phyloP scores from a whole-genome alignment of 2,797 vertebrate species.

The Argya squamiceps region DNA sequence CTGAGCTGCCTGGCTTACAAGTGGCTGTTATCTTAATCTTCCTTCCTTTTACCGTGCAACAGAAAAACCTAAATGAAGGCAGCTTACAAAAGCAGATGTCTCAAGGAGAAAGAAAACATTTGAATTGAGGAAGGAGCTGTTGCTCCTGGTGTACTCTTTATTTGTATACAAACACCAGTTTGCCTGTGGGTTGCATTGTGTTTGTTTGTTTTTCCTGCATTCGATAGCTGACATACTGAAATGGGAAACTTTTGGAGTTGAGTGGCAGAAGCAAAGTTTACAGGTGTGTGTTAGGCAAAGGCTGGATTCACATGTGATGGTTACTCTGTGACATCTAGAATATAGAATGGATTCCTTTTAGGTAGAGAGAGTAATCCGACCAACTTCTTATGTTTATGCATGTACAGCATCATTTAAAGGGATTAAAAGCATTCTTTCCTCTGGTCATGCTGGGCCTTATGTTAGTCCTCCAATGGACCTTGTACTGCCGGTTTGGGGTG shows the following conservation, averaged over 20 bases:
- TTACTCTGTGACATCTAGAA: background rate
- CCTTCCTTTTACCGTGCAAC: background rate
- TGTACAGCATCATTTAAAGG: background rate
- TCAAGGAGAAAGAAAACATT: background rate
- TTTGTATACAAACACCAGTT: background rate
- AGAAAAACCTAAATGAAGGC: background rate
- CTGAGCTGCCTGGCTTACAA: background rate
- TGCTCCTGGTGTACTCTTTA: background rate
- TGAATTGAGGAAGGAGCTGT: background rate
- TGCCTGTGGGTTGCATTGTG: background rate
- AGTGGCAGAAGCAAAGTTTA: background rate
- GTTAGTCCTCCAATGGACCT: background rate
- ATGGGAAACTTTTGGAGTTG: background rate
- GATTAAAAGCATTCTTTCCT: background rate
- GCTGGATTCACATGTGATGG: background rate
- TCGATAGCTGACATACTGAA: background rate
- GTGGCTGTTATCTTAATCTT: background rate
- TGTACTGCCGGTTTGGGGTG: background rate
- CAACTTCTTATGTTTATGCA: background rate
- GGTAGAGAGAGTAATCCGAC: background rate
- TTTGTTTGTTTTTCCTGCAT: background rate
- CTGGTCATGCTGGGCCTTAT: background rate
- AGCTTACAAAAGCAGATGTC: background rate
- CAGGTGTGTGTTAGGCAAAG: fast-evolving
- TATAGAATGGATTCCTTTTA: background rate